These are phyloP conservation scores for Phallusia fumigata DNA, from an alignment of 23 tunicate species.

Conservation along the genomic window DNA sequence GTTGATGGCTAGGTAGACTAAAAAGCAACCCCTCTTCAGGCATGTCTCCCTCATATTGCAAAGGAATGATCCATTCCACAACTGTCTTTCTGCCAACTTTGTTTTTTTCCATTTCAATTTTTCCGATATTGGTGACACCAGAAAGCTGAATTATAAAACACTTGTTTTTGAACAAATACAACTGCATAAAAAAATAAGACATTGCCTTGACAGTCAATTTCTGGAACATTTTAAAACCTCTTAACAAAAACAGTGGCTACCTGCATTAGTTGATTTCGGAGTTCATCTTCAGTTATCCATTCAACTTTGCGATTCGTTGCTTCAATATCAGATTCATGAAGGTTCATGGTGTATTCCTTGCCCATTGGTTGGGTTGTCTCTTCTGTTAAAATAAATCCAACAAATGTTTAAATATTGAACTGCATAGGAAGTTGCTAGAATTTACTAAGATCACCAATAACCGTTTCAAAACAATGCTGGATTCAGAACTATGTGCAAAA, in stretches of 20 bases:
- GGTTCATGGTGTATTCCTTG: conserved; percentile 18
- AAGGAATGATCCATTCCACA: conserved; percentile 75
- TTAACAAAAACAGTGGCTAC: conserved; percentile 8
- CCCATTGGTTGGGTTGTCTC: background rate
- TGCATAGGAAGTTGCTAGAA: no score
- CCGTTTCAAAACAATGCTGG: no score
- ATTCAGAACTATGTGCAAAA: no score
- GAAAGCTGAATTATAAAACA: conserved; percentile 37
- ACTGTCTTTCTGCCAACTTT: conserved; percentile 60
- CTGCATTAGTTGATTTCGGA: conserved; percentile 67
- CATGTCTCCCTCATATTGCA: conserved; percentile 49
- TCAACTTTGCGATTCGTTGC: conserved; percentile 55
- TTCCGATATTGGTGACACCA: conserved; percentile 36
- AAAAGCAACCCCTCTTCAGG: conserved; percentile 77
- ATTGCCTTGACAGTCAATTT: no score
- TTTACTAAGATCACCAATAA: no score
- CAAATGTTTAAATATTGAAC: no score
- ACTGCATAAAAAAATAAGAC: no score
- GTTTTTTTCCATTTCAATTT: conserved; percentile 26
- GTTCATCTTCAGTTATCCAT: conserved; percentile 80
- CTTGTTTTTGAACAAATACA: no score
- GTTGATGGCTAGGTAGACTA: conserved; percentile 67
- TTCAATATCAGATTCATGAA: conserved; percentile 82
- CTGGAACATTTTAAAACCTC: no score
- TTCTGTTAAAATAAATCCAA: no score